Conservation (phyloP, 2,113 vertebrate genomes). For the Trogon surrucura region DNA sequence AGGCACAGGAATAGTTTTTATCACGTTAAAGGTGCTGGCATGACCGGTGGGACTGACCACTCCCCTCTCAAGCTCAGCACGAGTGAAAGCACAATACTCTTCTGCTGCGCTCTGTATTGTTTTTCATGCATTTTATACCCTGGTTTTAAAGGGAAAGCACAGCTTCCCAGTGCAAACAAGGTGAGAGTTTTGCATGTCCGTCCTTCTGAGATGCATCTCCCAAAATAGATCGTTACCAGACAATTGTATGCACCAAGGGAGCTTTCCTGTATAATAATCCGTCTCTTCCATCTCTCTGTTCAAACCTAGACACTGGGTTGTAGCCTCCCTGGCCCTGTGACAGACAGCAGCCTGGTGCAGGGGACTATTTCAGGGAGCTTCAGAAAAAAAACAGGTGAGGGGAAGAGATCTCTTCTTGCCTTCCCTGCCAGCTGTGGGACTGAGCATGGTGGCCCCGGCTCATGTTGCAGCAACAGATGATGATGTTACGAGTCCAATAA, state of each 20-base stretch:
- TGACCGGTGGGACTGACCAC: background rate
- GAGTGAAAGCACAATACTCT: background rate
- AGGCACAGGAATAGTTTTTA: background rate
- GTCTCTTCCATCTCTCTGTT: background rate
- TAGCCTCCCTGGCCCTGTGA: constrained; percentile 8
- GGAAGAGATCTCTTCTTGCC: background rate
- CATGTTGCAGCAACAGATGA: background rate
- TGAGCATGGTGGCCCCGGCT: background rate
- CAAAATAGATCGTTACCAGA: background rate
- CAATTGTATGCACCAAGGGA: background rate
- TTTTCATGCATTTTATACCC: background rate
- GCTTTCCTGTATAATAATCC: background rate
- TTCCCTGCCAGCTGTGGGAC: background rate
- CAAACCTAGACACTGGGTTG: constrained; percentile 4
- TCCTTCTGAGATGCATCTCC: background rate
- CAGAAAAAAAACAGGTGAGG: background rate
- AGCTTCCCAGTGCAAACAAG: background rate
- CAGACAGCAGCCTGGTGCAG: background rate
- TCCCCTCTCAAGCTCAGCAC: background rate
- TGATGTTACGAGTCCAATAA: background rate
- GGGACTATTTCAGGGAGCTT: background rate
- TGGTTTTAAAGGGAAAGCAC: background rate
- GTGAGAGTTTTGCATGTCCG: background rate
- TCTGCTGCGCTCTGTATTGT: background rate
- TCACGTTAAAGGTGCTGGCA: background rate